phyloP scores from a whole-genome alignment of 2,888 invertebrate species.

The Clistopyga incitator region DNA sequence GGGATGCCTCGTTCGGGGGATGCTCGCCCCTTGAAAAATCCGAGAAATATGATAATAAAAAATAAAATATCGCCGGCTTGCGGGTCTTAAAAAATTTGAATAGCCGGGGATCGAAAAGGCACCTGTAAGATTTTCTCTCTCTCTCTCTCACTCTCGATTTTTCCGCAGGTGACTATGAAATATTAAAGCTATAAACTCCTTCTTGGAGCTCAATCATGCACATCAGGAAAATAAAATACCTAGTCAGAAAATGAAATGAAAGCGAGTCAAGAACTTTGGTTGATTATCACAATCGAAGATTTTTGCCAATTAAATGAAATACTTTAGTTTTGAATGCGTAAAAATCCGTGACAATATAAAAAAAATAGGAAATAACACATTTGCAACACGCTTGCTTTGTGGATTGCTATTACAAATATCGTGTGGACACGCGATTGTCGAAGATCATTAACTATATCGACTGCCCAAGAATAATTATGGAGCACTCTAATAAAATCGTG shows the following conservation, averaged over 20 bases:
- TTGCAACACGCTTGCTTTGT: too few relatives aligned
- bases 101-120: slow-evolving; percentile 52
- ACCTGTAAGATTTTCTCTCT: slow-evolving; percentile 14
- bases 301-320: too few relatives aligned
- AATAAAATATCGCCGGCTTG: slow-evolving; percentile 50
- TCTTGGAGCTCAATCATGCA: slow-evolving; percentile 5
- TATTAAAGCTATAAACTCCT: slow-evolving; percentile 7
- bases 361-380: too few relatives aligned
- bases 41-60: slow-evolving; percentile 78
- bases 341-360: too few relatives aligned
- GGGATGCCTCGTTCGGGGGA: slow-evolving; percentile 38
- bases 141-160: slow-evolving; percentile 14
- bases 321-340: too few relatives aligned
- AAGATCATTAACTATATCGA: slow-evolving; percentile 17
- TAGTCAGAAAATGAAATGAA: background rate
- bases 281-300: too few relatives aligned
- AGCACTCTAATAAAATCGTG: slow-evolving; percentile 36
- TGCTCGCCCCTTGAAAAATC: slow-evolving; percentile 76
- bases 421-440: slow-evolving; percentile 38
- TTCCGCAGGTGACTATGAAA: slow-evolving; percentile 32
- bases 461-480: slow-evolving; percentile 32
- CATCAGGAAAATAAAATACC: background rate
- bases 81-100: slow-evolving; percentile 65
- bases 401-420: slow-evolving; percentile 19
- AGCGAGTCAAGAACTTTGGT: background rate